Base-by-base conservation (phyloP, 2,888 invertebrate genomes). In the Andrena fulva region DNA sequence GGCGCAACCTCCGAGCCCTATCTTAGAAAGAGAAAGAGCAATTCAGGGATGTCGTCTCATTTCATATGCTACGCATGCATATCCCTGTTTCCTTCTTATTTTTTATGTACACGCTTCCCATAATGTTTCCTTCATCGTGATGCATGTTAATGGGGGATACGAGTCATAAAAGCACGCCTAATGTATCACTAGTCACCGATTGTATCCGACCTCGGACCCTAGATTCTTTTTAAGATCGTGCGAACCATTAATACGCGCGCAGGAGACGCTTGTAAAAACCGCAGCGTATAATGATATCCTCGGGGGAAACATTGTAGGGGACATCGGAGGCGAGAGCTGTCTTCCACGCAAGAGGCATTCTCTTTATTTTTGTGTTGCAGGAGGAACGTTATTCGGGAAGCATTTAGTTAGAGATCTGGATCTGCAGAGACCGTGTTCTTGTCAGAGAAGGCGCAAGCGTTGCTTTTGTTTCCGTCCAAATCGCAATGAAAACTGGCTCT, bases 361-460 rank as follows among this genome's bases (percentile, higher is more conserved):
- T 16, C 42, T 16, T 16, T 27, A 20, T 20, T 27, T 77, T 74
- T 71, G 8, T 82, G 62, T 84, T 84, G 54, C 84, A 95, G 95
- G 99, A 74, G 99, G 99, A 35, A 99, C 99, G 56, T 97, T 98
- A 7, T 99, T 99, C 94, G 99, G 99, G 73, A 97, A 97, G 93
- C 99, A 99, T 95, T 96, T 99, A 89, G 99, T 99, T 77, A 97
- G 97, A 95, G 98, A 99, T 95, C 95, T 99, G 92, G 98, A 99
- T 94, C 95, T 97, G 80, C 96, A 98, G 95, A 96, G 98, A 90
- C 99, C 99, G 59, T 99, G 99, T 94, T 97, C 97, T 92, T 99
- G 99, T 95, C 98, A 98, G 92, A 96, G 97, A 85, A 96, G 97
- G 89, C 96, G 97, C 88, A 99, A 98, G 94, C 96, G 98, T 86